Conservation (phyloP, 2,797 vertebrate genomes). For the Crenichthys baileyi region DNA sequence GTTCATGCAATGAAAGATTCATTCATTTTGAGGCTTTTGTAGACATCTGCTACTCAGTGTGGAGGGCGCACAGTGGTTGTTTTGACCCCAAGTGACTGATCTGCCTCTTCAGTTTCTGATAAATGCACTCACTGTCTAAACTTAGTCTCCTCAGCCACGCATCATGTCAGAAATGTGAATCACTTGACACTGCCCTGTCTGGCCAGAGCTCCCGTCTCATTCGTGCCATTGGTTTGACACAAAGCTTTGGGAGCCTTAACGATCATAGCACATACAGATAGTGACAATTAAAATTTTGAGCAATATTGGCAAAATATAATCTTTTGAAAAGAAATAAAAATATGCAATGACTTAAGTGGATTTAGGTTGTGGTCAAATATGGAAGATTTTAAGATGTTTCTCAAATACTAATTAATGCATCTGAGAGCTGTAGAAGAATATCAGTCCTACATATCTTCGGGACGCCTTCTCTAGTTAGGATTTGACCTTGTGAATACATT, state of each 20-base stretch:
- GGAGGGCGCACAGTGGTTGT: conserved; percentile 2
- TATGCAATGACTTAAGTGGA: background rate
- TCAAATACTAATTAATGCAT: background rate
- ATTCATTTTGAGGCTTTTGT: background rate
- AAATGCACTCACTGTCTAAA: conserved; percentile 77
- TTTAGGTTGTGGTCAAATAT: background rate
- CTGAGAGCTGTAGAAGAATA: background rate
- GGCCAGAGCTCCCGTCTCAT: conserved; percentile 14
- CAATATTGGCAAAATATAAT: background rate
- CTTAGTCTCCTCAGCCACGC: conserved; percentile 73
- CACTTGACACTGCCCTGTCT: conserved; percentile 51
- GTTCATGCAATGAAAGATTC: background rate
- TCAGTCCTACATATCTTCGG: background rate
- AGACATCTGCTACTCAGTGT: background rate
- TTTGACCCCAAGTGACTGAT: conserved; percentile 60
- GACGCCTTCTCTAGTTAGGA: background rate
- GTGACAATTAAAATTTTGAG: background rate
- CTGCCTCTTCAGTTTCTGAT: conserved; percentile 69
- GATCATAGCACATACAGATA: background rate
- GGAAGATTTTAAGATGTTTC: background rate
- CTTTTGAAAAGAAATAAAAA: background rate
- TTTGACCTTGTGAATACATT: conserved; percentile 51
- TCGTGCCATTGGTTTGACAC: conserved; percentile 29
- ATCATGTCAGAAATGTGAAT: conserved; percentile 73
- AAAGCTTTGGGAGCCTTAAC: conserved; percentile 4